These are phyloP conservation scores for Salpingus planirostris DNA, from an alignment of 2,888 invertebrate genomes.

Conservation along the genomic window DNA sequence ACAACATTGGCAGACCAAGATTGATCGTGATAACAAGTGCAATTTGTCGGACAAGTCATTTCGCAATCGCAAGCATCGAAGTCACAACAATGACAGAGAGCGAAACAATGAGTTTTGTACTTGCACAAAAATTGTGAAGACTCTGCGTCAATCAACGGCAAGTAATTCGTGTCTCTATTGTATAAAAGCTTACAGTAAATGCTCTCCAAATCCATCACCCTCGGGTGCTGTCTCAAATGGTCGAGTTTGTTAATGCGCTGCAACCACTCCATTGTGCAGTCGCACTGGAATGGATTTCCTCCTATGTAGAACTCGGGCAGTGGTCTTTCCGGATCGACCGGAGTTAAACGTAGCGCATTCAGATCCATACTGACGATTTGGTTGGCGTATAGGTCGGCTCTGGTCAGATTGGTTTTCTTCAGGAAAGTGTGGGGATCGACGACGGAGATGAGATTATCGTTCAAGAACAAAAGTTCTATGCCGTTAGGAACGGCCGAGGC, in stretches of 20 bases:
- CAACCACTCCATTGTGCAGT: constrained; percentile 94
- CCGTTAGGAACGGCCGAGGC: constrained; percentile 73
- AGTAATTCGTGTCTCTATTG: constrained; percentile 72
- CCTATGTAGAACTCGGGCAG: constrained; percentile 88
- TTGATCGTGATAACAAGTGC: constrained; percentile 91
- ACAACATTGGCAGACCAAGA: constrained; percentile 90
- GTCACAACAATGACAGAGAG: constrained; percentile 91
- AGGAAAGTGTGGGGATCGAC: constrained; percentile 86
- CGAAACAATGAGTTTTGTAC: constrained; percentile 89
- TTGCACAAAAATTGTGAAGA: constrained; percentile 86
- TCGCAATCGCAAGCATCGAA: constrained; percentile 96
- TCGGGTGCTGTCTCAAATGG: constrained; percentile 77
- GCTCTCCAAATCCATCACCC: constrained; percentile 81
- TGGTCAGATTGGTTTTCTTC: constrained; percentile 78
- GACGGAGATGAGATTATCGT: constrained; percentile 77
- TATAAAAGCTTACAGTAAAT: constrained; percentile 83
- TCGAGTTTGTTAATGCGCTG: constrained; percentile 81
- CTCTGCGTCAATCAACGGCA: constrained; percentile 79
- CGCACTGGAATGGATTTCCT: constrained; percentile 89
- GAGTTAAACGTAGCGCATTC: constrained; percentile 74
- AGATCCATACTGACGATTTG: constrained; percentile 84
- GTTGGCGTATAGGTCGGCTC: constrained; percentile 89
- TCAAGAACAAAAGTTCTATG: constrained; percentile 76
- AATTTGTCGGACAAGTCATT: constrained; percentile 91
- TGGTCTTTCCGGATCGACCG: constrained; percentile 64